Conservation (phyloP, 2,797 vertebrate species). For the Dermochelys coriacea region DNA sequence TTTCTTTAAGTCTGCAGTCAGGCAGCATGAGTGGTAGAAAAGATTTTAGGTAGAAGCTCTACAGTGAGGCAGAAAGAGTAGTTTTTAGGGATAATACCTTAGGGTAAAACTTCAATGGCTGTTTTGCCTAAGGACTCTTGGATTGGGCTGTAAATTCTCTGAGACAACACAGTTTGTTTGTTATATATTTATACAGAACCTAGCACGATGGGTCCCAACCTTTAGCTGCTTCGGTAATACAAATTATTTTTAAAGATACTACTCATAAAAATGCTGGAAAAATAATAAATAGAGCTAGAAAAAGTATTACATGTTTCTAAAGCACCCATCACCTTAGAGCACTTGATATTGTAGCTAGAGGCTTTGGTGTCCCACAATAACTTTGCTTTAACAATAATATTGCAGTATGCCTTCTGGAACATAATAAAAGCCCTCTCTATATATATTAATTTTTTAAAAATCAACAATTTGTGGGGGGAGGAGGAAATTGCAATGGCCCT, state of each 20-base stretch:
- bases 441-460: slow-evolving; percentile 39
- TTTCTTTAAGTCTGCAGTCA: rapidly evolving
- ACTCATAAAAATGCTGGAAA: background rate
- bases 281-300: background rate
- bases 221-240: background rate
- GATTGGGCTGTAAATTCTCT: background rate
- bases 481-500: background rate
- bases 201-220: background rate
- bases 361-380: background rate
- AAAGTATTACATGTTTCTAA: rapidly evolving
- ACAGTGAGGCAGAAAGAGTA: background rate
- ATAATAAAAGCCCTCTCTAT: slow-evolving; percentile 33
- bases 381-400: background rate
- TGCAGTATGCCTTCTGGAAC: slow-evolving; percentile 25
- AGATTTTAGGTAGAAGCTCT: rapidly evolving
- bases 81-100: background rate
- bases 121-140: background rate
- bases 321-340: background rate
- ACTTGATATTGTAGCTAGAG: background rate
- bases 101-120: background rate
- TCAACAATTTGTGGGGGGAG: background rate
- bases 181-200: background rate
- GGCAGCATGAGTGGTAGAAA: background rate
- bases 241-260: background rate
- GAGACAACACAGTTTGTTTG: background rate